Base-by-base conservation (phyloP, 2,113 vertebrate genomes). In the Pseudopodoces humilis region DNA sequence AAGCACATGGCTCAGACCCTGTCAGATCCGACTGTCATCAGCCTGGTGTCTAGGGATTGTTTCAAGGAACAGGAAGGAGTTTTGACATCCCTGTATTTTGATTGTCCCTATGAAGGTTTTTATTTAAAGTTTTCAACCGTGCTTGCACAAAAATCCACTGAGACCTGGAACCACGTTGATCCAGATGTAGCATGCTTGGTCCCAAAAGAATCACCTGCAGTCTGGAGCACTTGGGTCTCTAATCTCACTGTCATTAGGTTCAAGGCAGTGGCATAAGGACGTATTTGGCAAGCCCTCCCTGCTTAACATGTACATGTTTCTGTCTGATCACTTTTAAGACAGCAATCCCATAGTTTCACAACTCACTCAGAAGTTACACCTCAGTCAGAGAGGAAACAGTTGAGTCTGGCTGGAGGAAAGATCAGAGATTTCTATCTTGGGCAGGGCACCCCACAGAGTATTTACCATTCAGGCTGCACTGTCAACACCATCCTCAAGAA, bases 351-450 rank as follows among this genome's bases (percentile, higher is more conserved):
- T 2, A n/a, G 65, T 94, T 96, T 92, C 90, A 71, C 83, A 75
- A 88, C 86, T 96, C 56, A 31, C 50, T 86, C 68, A 83, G 68
- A 77, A 93, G 69, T 78, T 92, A 76, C 86, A 88, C 60, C 86
- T 90, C 74, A 58, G 68, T 74, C 15, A 2, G 39, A 86, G 64
- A 96, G 90, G 90, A 94, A 86, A 88, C 72, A 92, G 70, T 85
- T 83, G 86, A 88, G 76, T 86, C 92, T 93, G 90, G 72, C 94
- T 92, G 88, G 68, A 94, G 91, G 88, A 94, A 91, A 92, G 91
- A 95, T 90, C 79, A 83, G 80, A 96, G 95, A 97, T 95, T 43
- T 95, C 92, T 94, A 94, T 95, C 94, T 93, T 92, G 92, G 95
- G 95, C 92, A 96, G 92, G 95, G 96, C 88, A 96, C 60, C 85